Evolutionary conservation across 2,797 vertebrate species (phyloP).

Genomic region (Carduelis carduelis): DNA sequence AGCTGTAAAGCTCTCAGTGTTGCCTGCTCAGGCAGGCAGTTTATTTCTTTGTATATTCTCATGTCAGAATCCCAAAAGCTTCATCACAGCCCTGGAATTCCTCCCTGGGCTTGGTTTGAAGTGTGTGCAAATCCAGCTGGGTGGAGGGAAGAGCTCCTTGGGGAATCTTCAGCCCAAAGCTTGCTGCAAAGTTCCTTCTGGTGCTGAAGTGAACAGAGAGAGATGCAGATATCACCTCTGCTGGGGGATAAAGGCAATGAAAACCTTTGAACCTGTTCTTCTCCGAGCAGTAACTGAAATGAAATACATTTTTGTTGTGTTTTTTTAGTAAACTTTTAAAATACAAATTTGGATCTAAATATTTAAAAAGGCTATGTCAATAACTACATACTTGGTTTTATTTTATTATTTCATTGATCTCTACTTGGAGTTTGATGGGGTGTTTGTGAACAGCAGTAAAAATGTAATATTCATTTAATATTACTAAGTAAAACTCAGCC

Average conservation of each 20-base stretch:
- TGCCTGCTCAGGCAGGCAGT: not conserved
- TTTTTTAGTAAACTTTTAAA: not conserved
- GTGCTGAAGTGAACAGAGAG: not conserved
- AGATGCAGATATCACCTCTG: not conserved
- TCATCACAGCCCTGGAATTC: accelerated
- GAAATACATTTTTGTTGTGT: not conserved
- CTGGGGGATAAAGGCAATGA: not conserved
- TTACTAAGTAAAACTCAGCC: not conserved
- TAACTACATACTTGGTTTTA: not conserved
- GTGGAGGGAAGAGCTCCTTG: not conserved
- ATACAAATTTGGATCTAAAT: not conserved
- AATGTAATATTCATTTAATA: not conserved
- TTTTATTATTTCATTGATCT: not conserved
- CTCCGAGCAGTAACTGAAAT: not conserved
- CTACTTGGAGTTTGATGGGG: not conserved
- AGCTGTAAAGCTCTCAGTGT: not conserved
- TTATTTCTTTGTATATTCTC: not conserved
- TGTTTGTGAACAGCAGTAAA: not conserved
- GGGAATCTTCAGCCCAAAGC: not conserved
- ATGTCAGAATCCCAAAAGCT: not conserved
- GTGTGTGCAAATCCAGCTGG: not conserved
- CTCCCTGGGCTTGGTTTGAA: not conserved
- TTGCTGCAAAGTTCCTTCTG: not conserved
- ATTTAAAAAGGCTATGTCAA: not conserved
- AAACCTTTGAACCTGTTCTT: not conserved